Conservation (phyloP, 2,797 vertebrate genomes). For the Neoniphon sammara region DNA sequence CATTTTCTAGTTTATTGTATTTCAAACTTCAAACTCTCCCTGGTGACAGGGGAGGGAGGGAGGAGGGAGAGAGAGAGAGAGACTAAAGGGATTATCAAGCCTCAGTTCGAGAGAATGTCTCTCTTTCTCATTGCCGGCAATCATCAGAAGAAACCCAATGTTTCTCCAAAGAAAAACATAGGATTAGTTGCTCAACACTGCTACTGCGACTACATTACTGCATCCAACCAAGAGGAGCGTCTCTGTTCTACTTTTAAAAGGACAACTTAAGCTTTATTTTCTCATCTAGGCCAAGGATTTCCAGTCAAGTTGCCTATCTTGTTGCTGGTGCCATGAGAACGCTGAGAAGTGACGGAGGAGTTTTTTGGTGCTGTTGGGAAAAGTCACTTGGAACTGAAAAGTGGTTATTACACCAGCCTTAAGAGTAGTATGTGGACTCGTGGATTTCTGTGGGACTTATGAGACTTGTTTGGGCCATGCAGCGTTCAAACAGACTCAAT, state of each 20-base stretch:
- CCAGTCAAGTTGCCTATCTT: background rate
- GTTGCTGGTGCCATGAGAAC: conserved; percentile 6
- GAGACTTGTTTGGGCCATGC: background rate
- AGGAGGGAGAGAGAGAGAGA: conserved; percentile 40
- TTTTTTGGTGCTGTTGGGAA: background rate
- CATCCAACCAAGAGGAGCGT: conserved; percentile 26
- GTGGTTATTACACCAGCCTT: background rate
- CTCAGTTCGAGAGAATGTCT: conserved; percentile 68
- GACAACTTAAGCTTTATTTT: conserved; percentile 28
- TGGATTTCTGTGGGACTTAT: conserved; percentile 27
- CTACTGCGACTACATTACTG: conserved; percentile 8
- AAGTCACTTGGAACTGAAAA: background rate
- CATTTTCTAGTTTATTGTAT: conserved; percentile 32
- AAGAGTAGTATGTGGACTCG: background rate
- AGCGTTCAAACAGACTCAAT: background rate
- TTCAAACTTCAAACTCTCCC: conserved; percentile 5
- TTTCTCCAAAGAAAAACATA: conserved; percentile 44
- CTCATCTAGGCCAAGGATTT: conserved; percentile 29
- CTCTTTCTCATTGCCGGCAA: conserved; percentile 63
- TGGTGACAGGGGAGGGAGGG: conserved; percentile 15
- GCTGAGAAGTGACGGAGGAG: conserved; percentile 1
- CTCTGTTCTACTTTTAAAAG: conserved; percentile 32
- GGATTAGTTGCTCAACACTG: conserved; percentile 51
- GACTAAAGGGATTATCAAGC: conserved; percentile 86
- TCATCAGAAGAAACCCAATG: conserved; percentile 55